Conservation (phyloP, 2,797 vertebrate genomes). For the Oophaga sylvatica region DNA sequence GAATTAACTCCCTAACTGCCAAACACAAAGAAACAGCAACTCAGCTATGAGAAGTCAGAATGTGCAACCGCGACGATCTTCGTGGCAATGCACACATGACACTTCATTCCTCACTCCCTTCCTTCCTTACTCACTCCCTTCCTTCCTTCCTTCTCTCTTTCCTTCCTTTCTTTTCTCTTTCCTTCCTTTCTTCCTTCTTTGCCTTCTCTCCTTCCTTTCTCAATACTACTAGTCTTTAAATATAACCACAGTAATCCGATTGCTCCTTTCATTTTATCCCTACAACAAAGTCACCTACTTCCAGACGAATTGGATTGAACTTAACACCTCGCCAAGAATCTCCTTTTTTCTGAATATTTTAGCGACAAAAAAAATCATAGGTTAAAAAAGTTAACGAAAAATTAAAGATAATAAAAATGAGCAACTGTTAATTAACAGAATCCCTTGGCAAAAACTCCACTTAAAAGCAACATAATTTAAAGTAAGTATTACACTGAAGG, state of each 20-base stretch:
- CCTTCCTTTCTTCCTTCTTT: no score
- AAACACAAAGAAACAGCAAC: no score
- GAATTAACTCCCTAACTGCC: no score
- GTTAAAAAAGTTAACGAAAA: constrained; percentile 57
- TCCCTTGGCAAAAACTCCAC: constrained; percentile 58
- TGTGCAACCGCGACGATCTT: no score
- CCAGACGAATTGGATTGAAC: background rate
- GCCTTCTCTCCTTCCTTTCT: no score
- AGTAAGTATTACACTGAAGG: constrained; percentile 63
- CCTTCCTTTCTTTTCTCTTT: no score
- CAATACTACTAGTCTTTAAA: no score
- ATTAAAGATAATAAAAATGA: constrained; percentile 56
- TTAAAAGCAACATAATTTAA: constrained; percentile 62
- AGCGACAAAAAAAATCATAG: constrained; percentile 51
- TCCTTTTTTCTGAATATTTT: constrained; percentile 33
- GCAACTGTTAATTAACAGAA: constrained; percentile 65
- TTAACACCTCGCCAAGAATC: constrained; percentile 21
- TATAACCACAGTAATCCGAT: background rate
- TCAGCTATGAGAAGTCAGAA: no score
- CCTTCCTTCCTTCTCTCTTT: no score
- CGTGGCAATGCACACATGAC: no score
- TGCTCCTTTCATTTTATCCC: background rate
- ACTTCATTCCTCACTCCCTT: no score
- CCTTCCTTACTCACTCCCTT: no score
- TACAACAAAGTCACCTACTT: constrained; percentile 1